phyloP scores from a whole-genome alignment of 2,888 invertebrate species.

The Dermolepida albohirtum region DNA sequence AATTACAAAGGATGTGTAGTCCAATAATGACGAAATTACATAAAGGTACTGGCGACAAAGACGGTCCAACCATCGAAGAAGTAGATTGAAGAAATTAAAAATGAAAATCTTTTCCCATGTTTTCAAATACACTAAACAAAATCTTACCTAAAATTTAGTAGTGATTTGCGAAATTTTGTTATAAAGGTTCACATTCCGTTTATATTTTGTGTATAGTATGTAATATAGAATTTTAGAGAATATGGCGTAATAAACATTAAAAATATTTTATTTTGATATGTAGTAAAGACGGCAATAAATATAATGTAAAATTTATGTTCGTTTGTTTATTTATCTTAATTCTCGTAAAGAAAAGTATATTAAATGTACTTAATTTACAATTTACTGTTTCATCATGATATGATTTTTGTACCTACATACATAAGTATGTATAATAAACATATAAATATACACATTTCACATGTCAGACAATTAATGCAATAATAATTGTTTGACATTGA shows the following conservation, averaged over 20 bases:
- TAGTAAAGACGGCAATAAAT: constrained; percentile 7
- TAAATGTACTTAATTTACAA: too few relatives aligned
- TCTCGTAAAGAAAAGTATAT: background rate
- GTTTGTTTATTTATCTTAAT: background rate
- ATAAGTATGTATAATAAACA: too few relatives aligned
- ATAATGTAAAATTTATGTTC: background rate
- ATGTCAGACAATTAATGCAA: too few relatives aligned
- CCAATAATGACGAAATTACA: constrained; percentile 72
- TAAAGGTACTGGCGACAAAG: constrained; percentile 51
- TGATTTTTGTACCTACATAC: too few relatives aligned
- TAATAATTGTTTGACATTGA: too few relatives aligned
- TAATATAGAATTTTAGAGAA: background rate
- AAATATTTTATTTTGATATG: constrained; percentile 17
- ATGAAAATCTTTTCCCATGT: constrained; percentile 6
- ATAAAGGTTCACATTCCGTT: constrained; percentile 22
- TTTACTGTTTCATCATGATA: too few relatives aligned
- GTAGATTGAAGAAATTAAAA: constrained; percentile 55
- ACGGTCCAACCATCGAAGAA: constrained; percentile 63
- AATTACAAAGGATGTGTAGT: constrained; percentile 70
- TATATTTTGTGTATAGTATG: background rate
- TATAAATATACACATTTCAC: too few relatives aligned
- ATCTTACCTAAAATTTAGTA: background rate
- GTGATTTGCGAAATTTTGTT: background rate
- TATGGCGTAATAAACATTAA: background rate
- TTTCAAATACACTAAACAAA: background rate